Evolutionary conservation across 2,113 vertebrate species (phyloP).

Genomic region (Cisticola juncidis): DNA sequence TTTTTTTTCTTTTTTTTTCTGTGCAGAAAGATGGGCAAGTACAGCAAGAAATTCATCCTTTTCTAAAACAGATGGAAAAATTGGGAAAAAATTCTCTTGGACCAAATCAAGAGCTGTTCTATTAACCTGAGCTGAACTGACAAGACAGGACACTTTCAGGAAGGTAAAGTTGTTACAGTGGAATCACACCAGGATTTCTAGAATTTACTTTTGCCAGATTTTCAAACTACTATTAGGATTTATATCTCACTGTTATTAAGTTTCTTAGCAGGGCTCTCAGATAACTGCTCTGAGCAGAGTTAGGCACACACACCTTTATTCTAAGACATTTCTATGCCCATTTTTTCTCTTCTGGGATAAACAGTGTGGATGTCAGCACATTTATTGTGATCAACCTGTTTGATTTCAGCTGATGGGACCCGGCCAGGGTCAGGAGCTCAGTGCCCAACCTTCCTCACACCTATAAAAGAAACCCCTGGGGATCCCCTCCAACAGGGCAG

Average conservation of each 20-base stretch:
- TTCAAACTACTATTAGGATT: not conserved
- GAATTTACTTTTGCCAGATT: not conserved
- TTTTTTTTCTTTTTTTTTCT: not conserved
- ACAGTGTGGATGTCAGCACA: not conserved
- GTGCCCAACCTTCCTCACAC: not conserved
- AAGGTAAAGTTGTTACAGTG: not conserved
- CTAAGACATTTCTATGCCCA: not conserved
- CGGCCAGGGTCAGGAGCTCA: not conserved
- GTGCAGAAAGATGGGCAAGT: not conserved
- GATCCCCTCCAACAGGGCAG: not conserved
- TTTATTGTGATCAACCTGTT: fast-evolving
- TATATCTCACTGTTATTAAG: not conserved
- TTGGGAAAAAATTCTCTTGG: not conserved
- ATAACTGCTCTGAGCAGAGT: not conserved
- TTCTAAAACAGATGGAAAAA: not conserved
- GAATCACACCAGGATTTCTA: not conserved
- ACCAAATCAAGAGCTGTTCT: not conserved
- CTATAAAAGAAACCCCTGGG: not conserved
- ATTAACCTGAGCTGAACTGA: not conserved
- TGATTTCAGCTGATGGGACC: not conserved
- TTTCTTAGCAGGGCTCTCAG: not conserved
- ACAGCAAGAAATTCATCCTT: not conserved
- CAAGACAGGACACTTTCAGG: not conserved
- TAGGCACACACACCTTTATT: not conserved
- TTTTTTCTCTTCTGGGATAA: not conserved